Percentiles rank a stretch among this genome's conserved stretches.
Conservation (phyloP, 2,113 vertebrate species). For the Geothlypis trichas region DNA sequence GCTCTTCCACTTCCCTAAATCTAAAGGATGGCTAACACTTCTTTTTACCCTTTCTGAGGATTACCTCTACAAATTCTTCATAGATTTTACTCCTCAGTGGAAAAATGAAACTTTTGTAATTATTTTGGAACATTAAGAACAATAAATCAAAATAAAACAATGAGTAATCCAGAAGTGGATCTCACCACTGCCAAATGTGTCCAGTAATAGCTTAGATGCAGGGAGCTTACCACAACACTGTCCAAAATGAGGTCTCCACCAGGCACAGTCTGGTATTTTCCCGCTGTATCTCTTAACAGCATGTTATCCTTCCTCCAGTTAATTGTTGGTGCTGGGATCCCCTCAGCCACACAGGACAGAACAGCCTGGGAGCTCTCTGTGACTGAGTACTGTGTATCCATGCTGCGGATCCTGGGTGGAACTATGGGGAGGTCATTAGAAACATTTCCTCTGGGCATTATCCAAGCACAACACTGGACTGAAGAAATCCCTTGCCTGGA, state of each 20-base stretch:
- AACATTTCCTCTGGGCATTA: background rate
- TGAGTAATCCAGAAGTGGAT: background rate
- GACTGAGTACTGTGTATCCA: constrained; percentile 69
- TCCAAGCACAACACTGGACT: background rate
- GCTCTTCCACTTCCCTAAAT: background rate
- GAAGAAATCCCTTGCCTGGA: background rate
- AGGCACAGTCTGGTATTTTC: constrained; percentile 80
- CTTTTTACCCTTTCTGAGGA: background rate
- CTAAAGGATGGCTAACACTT: background rate
- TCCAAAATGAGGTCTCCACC: constrained; percentile 88
- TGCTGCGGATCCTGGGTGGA: constrained; percentile 84
- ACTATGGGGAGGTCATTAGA: constrained; percentile 71
- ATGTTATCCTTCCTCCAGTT: constrained; percentile 84
- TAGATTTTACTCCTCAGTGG: background rate
- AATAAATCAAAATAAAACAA: background rate
- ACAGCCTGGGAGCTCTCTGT: constrained; percentile 78
- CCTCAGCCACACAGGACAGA: constrained; percentile 85
- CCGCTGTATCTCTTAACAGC: constrained; percentile 69
- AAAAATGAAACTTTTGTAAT: background rate
- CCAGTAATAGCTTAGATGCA: background rate
- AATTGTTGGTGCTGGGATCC: constrained; percentile 85
- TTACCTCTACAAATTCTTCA: background rate
- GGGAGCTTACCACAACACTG: constrained; percentile 79
- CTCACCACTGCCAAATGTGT: background rate
- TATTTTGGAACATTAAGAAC: background rate